Base-by-base conservation (phyloP, 2,113 vertebrate genomes). In the Leptobrachium ailaonicum region DNA sequence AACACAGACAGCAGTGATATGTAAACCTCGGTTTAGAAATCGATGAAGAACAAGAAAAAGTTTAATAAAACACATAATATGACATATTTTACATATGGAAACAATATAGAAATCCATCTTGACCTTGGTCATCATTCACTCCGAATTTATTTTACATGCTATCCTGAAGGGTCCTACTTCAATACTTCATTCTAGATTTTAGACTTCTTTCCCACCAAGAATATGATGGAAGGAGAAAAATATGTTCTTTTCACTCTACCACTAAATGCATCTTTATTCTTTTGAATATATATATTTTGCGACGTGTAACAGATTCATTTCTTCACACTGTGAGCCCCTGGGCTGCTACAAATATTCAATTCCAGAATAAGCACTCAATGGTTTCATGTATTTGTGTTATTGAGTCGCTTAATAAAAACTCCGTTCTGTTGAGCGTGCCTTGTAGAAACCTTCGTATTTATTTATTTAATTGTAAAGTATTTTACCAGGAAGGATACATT, bases 71-170 rank as follows among this genome's bases (percentile, higher is more conserved):
- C 13, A 79, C 77, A 73, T 73, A 73, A 64, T 64, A 79, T 73
- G 63, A 44, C 54, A 73, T 79, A 79, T 79, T 66, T 79, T 64
- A 73, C 70, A 73, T 79, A 47, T 79, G 77, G 77, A 79, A 79
- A 56, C 70, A 73, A 79, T 79, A 60, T 73, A 32, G 42, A 66
- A 64, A 50, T 71, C 32, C 70, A 60, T 45, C 62, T 42, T 50
- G 42, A 43, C 47, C 77, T 79, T 79, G 77, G 77, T 79, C 60
- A 73, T 79, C 69, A 79, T 79, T 79, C 77, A 79, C 70, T 66
- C 62, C 73, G 73, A 79, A 66, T 73, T 71, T 79, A 79, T 66
- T 79, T 79, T 79, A 79, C 69, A 73, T 45, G 70, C 77, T 73
- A 71, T 66, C 70, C 77, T 66, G 70, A 79, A 73, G 62, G 69